Base-by-base conservation (phyloP, 2,797 vertebrate genomes). In the Parotocinclus haroldoi region DNA sequence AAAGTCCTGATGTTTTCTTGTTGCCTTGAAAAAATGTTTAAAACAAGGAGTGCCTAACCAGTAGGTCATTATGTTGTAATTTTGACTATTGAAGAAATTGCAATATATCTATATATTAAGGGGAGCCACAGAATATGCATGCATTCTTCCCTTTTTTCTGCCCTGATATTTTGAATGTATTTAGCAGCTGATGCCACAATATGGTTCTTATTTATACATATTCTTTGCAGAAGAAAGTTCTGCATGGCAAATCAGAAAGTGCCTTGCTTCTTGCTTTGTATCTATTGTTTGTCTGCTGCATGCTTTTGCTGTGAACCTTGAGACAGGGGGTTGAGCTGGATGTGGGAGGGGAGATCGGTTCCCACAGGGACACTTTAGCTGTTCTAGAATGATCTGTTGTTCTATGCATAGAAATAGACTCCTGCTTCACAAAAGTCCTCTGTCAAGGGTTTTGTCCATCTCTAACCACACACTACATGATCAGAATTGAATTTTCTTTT, bases 1-100 rank as follows among this genome's bases (percentile, higher is more conserved):
- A 70, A 67, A 38, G 40, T 37, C 51, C 36, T 63, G 6, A 18
- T 56, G 42, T 49, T 19, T 42, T 73, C 40, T 60, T 55, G 76
- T 56, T 70, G 76, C 70, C 68, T 80, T 74, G 64, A 76, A 63
- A 80, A 63, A 72, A 64, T 63, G n/a, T 66, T 42, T 66, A 63
- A 76, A 66, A 78, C 39, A 71, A 81, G 81, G 75, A 80, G 83
- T 88, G 84, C 84, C 83, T 87, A 73, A 63, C 66, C 77, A 76
- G 80, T 53, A 42, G 13, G 17, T 65, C 27, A 48, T 77, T 83
- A 80, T 80, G 74, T 58, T 58, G 27, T 5, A 2, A 27, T 27
- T 27, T 27, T 27, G 27, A 2, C 38, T 42, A 50, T 64, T 27
- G 27, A 27, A 27, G 27, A 27, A 27, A 27, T 27, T n/a, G n/a